Evolutionary conservation across 2,797 vertebrate species (phyloP).

Genomic region (Columba guinea): DNA sequence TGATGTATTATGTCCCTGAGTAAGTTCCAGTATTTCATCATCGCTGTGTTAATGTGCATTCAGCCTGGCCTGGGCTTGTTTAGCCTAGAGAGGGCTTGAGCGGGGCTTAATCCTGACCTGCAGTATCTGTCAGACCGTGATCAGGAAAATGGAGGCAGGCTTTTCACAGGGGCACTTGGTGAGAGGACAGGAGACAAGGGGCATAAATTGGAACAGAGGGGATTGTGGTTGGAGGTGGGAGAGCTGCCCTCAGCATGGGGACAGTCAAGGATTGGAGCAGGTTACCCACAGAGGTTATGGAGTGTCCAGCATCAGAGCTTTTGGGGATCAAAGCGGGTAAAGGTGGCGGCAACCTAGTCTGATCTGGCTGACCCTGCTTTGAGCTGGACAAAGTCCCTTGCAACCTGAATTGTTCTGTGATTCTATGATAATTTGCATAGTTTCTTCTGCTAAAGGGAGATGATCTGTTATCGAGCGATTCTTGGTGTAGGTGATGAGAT

Average conservation of each 20-base stretch:
- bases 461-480: neutral
- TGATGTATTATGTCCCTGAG: neutral
- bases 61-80: neutral
- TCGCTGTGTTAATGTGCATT: neutral
- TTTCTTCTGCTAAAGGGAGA: neutral
- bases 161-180: neutral
- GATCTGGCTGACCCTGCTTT: neutral
- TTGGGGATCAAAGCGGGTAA: neutral
- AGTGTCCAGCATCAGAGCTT: neutral
- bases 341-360: neutral
- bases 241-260: neutral
- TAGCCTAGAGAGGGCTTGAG: neutral
- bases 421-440: neutral
- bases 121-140: neutral
- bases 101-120: neutral
- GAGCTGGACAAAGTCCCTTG: neutral
- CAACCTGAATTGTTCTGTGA: neutral
- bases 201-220: fast-evolving
- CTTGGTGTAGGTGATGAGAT: neutral
- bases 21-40: neutral
- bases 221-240: fast-evolving
- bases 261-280: neutral
- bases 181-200: neutral
- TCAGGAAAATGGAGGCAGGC: neutral
- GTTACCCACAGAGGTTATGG: neutral